Evolutionary conservation across 2,113 vertebrate genomes (phyloP), one percentile per base, ranked within the genome.

Genomic region (Ondatra zibethicus): DNA sequence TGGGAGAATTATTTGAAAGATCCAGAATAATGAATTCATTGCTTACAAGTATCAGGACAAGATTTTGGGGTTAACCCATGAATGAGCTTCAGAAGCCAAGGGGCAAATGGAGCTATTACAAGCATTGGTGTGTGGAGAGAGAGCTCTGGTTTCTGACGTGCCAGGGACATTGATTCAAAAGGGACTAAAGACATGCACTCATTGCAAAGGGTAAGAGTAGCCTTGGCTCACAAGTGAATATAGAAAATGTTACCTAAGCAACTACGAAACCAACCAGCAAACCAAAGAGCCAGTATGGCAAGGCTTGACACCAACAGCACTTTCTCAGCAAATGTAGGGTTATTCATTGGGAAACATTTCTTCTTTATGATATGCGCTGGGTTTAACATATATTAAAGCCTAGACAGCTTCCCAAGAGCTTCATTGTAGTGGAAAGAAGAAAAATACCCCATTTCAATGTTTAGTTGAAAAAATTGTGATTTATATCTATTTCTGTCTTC

Each of bases 401-500:
- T 84, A 90, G 72, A 61, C 73, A 58, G 6, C 87, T 95, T 12
- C 77, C 50, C 72, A 68, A 84, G 87, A 52, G 7, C 12, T 55
- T 65, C 52, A 91, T 9, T 70, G 8, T 91, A 72, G 33, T 58
- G 17, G 16, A 85, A 45, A 75, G 42, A 50, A 88, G 55, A 33
- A 12, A 81, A 96, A 97, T 52, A 52, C 70, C 7, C 5, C 65
- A 58, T 33, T 78, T 90, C 84, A 95, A 88, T 91, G 27, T 89
- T 93, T 88, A 65, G 33, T 55, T 87, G 19, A 27, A 73, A 94
- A 94, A 96, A 77, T 65, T 58, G 88, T 29, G 25, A 80, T 91
- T 75, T 66, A 19, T 88, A 33, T 66, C 47, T 82, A n/a, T 93
- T 91, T n/a, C 6, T 70, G 5, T 16, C 4, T 42, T 10, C 4